These are phyloP conservation scores for Antrozous pallidus DNA, from an alignment of 2,797 vertebrate species.

Conservation along the genomic window DNA sequence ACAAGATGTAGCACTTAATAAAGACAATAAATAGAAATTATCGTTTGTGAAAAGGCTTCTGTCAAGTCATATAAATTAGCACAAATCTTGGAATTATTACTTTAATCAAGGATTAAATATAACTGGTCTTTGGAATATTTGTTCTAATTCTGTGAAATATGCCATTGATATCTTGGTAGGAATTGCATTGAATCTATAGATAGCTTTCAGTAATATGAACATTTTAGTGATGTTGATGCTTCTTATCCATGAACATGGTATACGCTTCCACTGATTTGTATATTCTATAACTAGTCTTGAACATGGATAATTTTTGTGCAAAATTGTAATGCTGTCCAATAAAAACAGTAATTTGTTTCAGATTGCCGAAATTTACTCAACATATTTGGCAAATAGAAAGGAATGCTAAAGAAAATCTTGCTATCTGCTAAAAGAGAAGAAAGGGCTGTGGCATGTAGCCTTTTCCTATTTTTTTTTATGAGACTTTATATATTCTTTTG, in stretches of 20 bases:
- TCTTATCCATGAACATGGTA: background rate
- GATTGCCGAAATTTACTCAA: background rate
- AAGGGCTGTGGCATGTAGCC: background rate
- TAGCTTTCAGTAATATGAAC: background rate
- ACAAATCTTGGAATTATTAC: background rate
- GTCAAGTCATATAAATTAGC: background rate
- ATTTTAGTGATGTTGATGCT: background rate
- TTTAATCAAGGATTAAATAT: constrained; percentile 12
- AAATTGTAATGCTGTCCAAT: background rate
- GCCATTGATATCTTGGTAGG: background rate
- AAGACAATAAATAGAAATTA: constrained; percentile 30
- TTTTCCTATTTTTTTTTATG: constrained; percentile 18
- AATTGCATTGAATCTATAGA: background rate
- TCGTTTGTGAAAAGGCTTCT: background rate
- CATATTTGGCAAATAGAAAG: background rate
- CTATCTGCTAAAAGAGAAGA: background rate
- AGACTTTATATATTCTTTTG: background rate
- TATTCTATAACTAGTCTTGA: background rate
- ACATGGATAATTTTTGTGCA: background rate
- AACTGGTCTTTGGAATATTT: background rate
- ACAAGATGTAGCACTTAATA: background rate
- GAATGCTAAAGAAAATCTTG: background rate
- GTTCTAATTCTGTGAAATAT: background rate
- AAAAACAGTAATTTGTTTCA: background rate
- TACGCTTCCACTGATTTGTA: background rate